These are phyloP conservation scores for Heliornis fulica DNA, from an alignment of 2,113 vertebrate genomes.

Conservation along the genomic window DNA sequence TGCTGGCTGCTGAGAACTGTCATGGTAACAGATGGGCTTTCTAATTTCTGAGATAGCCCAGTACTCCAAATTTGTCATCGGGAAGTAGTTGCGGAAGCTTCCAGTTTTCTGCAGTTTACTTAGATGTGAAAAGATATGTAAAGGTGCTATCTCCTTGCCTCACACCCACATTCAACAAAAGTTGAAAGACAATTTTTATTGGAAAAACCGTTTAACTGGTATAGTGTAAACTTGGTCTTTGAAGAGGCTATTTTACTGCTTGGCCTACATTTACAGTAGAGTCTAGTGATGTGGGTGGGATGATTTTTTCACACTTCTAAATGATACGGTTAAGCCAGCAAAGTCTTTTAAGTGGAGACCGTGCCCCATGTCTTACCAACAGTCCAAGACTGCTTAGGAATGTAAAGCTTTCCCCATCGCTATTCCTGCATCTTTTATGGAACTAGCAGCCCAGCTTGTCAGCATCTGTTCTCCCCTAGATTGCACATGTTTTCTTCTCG, in stretches of 20 bases:
- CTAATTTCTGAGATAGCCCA: not conserved
- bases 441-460: not conserved
- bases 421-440: not conserved
- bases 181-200: conserved; percentile 12
- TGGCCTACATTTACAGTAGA: conserved; percentile 3
- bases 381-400: not conserved
- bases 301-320: conserved; percentile 33
- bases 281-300: not conserved
- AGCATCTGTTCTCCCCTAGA: not conserved
- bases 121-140: not conserved
- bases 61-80: not conserved
- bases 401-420: not conserved
- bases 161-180: not conserved
- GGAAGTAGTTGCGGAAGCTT: not conserved
- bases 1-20: not conserved
- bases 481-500: not conserved
- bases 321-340: not conserved
- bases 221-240: not conserved
- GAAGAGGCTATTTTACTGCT: conserved; percentile 16
- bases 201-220: not conserved
- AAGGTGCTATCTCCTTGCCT: not conserved
- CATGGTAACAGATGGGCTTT: not conserved
- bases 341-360: conserved; percentile 8
- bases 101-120: not conserved
- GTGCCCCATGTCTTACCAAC: not conserved